phyloP scores from a whole-genome alignment of 2,797 vertebrate species.

The Tauraco hartlaubi region DNA sequence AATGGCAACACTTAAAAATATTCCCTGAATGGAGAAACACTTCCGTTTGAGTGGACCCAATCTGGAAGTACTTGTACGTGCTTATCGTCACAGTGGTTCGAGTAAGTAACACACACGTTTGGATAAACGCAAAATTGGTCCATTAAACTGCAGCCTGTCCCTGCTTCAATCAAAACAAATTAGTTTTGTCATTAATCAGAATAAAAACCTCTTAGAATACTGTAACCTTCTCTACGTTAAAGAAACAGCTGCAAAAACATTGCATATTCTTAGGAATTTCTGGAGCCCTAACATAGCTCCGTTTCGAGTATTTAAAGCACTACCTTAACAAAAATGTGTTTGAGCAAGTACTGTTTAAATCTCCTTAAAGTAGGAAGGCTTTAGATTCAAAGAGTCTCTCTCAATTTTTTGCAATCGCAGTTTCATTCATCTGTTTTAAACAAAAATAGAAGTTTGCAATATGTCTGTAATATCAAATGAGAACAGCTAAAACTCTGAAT shows the following conservation, averaged over 20 bases:
- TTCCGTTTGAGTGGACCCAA: background rate
- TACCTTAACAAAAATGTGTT: background rate
- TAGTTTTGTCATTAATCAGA: background rate
- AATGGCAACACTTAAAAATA: background rate
- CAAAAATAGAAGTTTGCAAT: background rate
- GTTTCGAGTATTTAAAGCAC: background rate
- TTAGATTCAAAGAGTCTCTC: background rate
- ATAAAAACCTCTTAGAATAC: background rate
- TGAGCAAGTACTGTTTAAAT: background rate
- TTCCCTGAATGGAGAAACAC: background rate
- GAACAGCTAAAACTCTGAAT: background rate
- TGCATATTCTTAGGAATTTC: background rate
- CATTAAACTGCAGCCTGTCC: background rate
- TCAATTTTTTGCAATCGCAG: background rate
- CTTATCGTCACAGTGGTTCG: background rate
- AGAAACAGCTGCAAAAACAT: background rate
- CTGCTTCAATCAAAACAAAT: slow-evolving; percentile 1
- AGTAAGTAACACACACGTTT: background rate
- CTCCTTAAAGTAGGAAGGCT: background rate
- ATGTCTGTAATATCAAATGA: background rate
- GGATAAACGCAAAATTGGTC: background rate
- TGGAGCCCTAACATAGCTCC: background rate
- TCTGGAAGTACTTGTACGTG: background rate
- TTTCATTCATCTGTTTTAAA: background rate
- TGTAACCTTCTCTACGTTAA: background rate